Evolutionary conservation across 1,140 invertebrate species (phyloP).

Genomic region (Nylanderia fulva): DNA sequence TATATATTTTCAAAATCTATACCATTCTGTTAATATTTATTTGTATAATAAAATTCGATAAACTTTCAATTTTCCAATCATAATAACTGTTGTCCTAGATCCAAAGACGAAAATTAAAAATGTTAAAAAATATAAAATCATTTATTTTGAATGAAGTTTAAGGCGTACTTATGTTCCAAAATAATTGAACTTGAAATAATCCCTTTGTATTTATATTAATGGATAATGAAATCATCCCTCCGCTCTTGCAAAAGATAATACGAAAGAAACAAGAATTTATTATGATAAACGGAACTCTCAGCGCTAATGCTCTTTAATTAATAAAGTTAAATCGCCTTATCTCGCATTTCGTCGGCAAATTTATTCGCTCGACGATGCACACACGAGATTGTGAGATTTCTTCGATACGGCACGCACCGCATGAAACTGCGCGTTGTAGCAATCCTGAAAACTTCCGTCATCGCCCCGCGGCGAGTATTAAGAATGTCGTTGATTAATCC

Average conservation of each 20-base stretch:
- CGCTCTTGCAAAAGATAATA: background rate
- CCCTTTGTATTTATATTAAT: background rate
- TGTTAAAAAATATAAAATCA: background rate
- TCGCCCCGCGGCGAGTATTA: conserved; percentile 55
- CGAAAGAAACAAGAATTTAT: conserved; percentile 1
- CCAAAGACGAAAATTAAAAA: background rate
- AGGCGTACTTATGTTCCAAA: background rate
- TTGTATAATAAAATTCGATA: background rate
- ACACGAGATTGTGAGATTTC: conserved; percentile 30
- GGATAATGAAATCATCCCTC: background rate
- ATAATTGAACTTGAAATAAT: conserved; percentile 14
- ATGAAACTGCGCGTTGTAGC: conserved; percentile 43
- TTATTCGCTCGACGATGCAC: conserved; percentile 41
- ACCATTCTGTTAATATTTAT: background rate
- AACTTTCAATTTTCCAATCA: background rate
- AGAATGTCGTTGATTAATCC: conserved; percentile 62
- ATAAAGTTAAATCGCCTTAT: conserved; percentile 32
- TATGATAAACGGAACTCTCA: conserved; percentile 4
- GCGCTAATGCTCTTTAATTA: conserved; percentile 22
- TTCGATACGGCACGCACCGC: conserved; percentile 32
- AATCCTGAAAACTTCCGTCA: conserved; percentile 60
- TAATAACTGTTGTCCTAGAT: background rate
- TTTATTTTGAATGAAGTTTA: background rate
- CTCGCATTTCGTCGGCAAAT: conserved; percentile 11
- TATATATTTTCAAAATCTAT: background rate